phyloP scores from a whole-genome alignment of 2,888 invertebrate species.

The Nebria salina region DNA sequence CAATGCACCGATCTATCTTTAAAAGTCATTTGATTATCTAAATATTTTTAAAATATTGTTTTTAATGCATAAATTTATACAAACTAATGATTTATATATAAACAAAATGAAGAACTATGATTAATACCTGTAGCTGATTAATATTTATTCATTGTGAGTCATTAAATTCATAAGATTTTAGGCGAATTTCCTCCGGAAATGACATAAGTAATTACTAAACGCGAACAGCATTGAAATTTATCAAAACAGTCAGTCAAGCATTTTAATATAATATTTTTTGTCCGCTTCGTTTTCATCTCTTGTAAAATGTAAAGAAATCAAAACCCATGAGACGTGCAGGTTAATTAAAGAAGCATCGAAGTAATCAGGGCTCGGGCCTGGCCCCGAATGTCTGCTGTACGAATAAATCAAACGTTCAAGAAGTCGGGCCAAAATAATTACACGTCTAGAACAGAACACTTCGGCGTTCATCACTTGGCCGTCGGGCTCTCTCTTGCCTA shows the following conservation, averaged over 20 bases:
- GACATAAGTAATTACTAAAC: neutral
- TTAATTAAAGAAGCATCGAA: slow-evolving; percentile 65
- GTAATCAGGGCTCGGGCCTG: slow-evolving; percentile 64
- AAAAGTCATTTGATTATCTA: too few species aligned
- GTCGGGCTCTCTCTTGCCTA: slow-evolving; percentile 50
- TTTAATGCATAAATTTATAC: too few species aligned
- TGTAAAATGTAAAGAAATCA: slow-evolving; percentile 52
- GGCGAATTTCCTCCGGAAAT: neutral
- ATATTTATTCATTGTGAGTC: neutral
- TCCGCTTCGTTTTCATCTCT: neutral
- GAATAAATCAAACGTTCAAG: slow-evolving; percentile 64
- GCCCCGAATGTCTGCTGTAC: slow-evolving; percentile 53
- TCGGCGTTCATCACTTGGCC: slow-evolving; percentile 60
- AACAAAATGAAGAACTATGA: neutral
- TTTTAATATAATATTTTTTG: neutral
- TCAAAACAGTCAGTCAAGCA: slow-evolving; percentile 6
- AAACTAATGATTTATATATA: too few species aligned
- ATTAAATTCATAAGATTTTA: neutral
- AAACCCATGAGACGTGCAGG: slow-evolving; percentile 59
- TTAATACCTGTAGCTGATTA: neutral
- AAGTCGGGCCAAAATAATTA: slow-evolving; percentile 64
- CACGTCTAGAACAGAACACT: slow-evolving; percentile 63
- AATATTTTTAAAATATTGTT: too few species aligned
- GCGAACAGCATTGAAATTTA: slow-evolving; percentile 4
- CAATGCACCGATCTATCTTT: too few species aligned